phyloP scores from a whole-genome alignment of 2,113 vertebrate genomes.

The Coturnix japonica region DNA sequence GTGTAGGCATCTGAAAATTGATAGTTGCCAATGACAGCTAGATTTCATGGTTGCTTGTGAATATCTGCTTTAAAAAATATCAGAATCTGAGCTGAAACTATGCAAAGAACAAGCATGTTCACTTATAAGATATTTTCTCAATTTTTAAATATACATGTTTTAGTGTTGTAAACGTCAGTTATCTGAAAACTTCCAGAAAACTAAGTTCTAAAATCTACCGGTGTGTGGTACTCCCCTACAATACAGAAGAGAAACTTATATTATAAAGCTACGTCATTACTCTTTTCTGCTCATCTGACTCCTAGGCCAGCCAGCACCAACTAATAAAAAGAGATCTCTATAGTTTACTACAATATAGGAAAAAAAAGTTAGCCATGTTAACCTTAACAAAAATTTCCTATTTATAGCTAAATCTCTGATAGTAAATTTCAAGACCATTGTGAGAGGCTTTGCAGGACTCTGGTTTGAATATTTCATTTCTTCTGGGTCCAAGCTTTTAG shows the following conservation, averaged over 20 bases:
- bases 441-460: background rate
- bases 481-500: background rate
- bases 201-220: background rate
- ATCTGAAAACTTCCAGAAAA: background rate
- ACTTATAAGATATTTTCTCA: background rate
- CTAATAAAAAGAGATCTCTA: background rate
- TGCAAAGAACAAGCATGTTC: background rate
- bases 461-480: accelerated
- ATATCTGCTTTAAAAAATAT: background rate
- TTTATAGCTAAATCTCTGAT: background rate
- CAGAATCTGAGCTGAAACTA: background rate
- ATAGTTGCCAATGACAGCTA: background rate
- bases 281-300: background rate
- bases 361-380: background rate
- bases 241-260: background rate
- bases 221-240: background rate
- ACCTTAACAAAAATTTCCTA: background rate
- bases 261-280: background rate
- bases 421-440: accelerated
- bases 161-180: background rate
- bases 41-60: background rate
- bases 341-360: background rate
- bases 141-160: background rate
- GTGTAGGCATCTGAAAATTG: background rate
- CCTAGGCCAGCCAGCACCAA: background rate